Conservation (phyloP, 2,888 invertebrate species). For the Drosophila histrio region DNA sequence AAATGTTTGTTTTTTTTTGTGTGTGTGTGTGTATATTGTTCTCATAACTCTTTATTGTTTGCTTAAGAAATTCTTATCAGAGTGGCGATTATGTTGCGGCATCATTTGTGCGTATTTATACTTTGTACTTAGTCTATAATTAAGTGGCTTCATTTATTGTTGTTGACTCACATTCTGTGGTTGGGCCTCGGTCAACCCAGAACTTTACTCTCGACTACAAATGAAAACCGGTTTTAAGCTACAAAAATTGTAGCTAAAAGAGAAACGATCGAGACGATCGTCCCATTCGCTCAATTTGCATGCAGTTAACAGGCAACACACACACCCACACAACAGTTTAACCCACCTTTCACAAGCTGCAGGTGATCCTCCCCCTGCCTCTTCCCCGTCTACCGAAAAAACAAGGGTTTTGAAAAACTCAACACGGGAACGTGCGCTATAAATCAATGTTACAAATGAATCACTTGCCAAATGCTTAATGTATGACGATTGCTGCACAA, state of each 20-base stretch:
- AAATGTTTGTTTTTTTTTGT: conserved; percentile 1
- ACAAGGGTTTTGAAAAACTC: conserved; percentile 24
- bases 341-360: conserved; percentile 29
- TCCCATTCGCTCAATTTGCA: conserved; percentile 55
- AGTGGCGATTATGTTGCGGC: conserved; percentile 10
- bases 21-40: neutral
- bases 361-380: neutral
- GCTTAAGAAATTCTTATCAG: conserved; percentile 34
- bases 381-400: neutral
- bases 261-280: neutral
- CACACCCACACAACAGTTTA: conserved; percentile 40
- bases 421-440: conserved; percentile 54
- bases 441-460: conserved; percentile 68
- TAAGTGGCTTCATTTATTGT: neutral
- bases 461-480: conserved; percentile 62
- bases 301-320: conserved; percentile 48
- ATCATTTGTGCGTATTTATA: conserved; percentile 22
- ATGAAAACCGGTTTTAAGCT: conserved; percentile 37
- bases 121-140: conserved; percentile 26
- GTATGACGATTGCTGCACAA: conserved; percentile 54
- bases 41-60: conserved; percentile 6
- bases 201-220: conserved; percentile 2
- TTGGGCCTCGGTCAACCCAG: conserved; percentile 22
- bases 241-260: neutral
- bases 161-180: conserved; percentile 59